Conservation (phyloP, 2,888 invertebrate species). For the Eudemis profundana region DNA sequence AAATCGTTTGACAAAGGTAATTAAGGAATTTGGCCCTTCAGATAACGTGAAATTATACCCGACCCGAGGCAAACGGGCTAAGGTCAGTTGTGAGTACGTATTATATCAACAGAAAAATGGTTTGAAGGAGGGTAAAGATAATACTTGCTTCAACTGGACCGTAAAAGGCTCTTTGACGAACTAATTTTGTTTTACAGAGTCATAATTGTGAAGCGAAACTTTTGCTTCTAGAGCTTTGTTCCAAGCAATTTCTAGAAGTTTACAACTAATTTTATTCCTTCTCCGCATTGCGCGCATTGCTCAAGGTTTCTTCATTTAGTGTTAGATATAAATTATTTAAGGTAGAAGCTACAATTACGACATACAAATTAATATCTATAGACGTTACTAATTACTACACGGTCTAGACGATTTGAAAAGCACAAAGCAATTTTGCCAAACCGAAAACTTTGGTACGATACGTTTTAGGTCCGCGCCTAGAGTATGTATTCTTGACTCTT, state of each 20-base stretch:
- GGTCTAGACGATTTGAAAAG: no score
- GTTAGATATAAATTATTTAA: conserved; percentile 7
- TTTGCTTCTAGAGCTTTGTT: conserved; percentile 17
- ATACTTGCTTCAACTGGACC: conserved; percentile 14
- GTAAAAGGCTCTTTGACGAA: conserved; percentile 28
- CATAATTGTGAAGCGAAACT: conserved; percentile 34
- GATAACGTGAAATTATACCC: conserved; percentile 29
- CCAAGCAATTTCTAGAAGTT: conserved; percentile 12
- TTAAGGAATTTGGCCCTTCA: conserved; percentile 32
- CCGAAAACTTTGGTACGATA: no score
- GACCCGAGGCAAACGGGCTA: conserved; percentile 20
- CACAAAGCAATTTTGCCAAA: no score
- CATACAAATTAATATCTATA: no score
- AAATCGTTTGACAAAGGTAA: conserved; percentile 41
- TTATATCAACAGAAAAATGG: conserved; percentile 24
- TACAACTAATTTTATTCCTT: conserved; percentile 14
- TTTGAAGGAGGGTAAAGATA: conserved; percentile 15
- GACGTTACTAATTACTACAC: no score
- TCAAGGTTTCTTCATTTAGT: neutral
- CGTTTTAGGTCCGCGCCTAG: no score
- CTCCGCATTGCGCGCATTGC: conserved; percentile 14
- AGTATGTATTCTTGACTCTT: no score
- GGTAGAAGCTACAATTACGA: neutral
- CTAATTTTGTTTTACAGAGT: conserved; percentile 28
- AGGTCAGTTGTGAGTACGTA: conserved; percentile 13